Percentiles rank a stretch among this genome's conserved stretches.
Conservation (phyloP, 2,797 vertebrate genomes). For the Crenichthys baileyi region DNA sequence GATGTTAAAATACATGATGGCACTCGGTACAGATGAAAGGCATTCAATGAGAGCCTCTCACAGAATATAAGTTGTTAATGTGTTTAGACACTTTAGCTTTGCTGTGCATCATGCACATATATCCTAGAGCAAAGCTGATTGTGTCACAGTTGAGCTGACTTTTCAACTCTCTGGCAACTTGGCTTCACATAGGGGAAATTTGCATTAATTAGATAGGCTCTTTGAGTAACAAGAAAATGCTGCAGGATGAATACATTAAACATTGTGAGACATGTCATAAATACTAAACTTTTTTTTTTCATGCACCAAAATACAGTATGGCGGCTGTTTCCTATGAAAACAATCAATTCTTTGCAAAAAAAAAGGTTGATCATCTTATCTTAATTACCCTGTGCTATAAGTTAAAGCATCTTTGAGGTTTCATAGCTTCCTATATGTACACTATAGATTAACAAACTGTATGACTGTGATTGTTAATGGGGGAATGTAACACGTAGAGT, state of each 20-base stretch:
- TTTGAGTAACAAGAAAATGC: constrained; percentile 68
- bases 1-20: constrained; percentile 43
- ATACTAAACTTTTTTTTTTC: constrained; percentile 4
- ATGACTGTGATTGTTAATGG: no score
- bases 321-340: constrained; percentile 10
- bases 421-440: neutral
- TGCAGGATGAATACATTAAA: constrained; percentile 73
- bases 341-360: neutral
- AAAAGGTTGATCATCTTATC: neutral
- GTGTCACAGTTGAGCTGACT: constrained; percentile 74
- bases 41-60: constrained; percentile 53
- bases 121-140: constrained; percentile 73
- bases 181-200: constrained; percentile 72
- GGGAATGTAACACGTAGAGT: no score
- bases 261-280: constrained; percentile 52
- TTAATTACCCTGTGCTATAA: neutral
- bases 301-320: neutral
- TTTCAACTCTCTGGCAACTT: constrained; percentile 78
- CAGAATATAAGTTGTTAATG: constrained; percentile 34
- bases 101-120: constrained; percentile 68
- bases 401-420: neutral
- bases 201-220: constrained; percentile 82
- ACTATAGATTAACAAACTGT: no score
- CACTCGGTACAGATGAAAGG: constrained; percentile 58
- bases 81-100: constrained; percentile 62